phyloP scores from a whole-genome alignment of 2,113 vertebrate species.

The Sinosuthora webbiana region DNA sequence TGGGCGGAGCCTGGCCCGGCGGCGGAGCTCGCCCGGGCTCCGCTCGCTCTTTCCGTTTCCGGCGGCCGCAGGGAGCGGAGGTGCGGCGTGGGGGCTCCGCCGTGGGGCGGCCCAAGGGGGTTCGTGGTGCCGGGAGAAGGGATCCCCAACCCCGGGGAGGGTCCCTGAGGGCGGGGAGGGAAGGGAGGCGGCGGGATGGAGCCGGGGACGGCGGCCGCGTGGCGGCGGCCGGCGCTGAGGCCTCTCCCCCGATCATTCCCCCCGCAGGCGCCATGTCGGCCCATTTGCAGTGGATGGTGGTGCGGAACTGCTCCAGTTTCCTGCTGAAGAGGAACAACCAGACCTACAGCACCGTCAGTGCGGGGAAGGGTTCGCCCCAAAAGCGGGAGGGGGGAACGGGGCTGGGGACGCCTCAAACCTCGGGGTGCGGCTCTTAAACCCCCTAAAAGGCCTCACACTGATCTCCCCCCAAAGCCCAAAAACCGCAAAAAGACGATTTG shows the following conservation, averaged over 20 bases:
- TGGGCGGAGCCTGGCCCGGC: background rate
- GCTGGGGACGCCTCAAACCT: background rate
- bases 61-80: background rate
- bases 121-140: rapidly evolving
- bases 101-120: background rate
- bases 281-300: background rate
- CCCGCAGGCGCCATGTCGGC: background rate
- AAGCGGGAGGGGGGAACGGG: background rate
- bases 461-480: background rate
- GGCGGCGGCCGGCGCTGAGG: background rate
- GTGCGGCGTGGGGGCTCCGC: background rate
- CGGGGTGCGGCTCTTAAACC: no score
- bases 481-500: background rate
- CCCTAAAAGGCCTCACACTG: no score
- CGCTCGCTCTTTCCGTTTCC: background rate
- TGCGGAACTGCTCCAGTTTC: background rate
- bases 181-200: no score
- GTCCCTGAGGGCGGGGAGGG: background rate
- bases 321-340: background rate
- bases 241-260: background rate
- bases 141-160: background rate
- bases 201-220: background rate
- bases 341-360: background rate
- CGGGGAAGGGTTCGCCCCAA: background rate
- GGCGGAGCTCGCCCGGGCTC: rapidly evolving